Base-by-base conservation (phyloP, 2,888 invertebrate genomes). In the Eristalis intricaria region DNA sequence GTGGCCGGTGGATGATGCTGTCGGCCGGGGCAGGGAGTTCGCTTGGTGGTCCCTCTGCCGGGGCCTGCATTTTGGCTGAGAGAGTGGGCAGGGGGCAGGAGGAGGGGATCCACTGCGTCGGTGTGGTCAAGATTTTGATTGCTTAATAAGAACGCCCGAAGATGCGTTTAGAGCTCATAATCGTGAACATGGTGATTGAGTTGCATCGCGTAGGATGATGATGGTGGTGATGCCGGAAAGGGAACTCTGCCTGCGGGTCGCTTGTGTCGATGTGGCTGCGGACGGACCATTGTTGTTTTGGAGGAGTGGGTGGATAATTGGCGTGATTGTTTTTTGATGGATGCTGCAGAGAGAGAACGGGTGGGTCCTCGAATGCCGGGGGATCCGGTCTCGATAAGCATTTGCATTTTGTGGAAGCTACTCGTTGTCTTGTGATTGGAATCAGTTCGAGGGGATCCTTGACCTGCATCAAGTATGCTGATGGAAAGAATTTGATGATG, bases 91-190 rank as follows among this genome's bases (percentile, higher is more conserved):
- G n/a, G n/a, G n/a, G n/a, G 23, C 8, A 22, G 32, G 56, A 26
- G 23, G 56, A 29, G 65, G 60, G 26, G 22, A 50, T 66, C 19
- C 43, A 13, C 58, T 23, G 69, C 85, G 73, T 82, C 79, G 71
- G 87, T 84, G 87, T 87, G 87, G 87, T 76, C 87, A 87, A 87
- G 87, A 87, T 87, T 87, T 84, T 87, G 87, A 87, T 87, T 87
- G 73, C 87, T 87, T 87, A 87, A 87, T 87, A 87, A 87, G 87
- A 84, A 80, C 71, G 84, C 87, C 84, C 23, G 73, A 26, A 87
- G 87, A 87, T 84, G 87, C 87, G 76, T 87, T 84, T 80, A 80
- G 84, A 73, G 73, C 76, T 80, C 83, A 87, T 84, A 87, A 87
- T 71, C 79, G 63, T 76, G 76, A 70, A 22, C 78, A 75, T 76